A percentile compares a stretch with the other conserved stretches of the same genome.
These are phyloP conservation scores for Rhabdomys dilectus DNA, from an alignment of 2,113 vertebrate genomes.

Conservation along the genomic window DNA sequence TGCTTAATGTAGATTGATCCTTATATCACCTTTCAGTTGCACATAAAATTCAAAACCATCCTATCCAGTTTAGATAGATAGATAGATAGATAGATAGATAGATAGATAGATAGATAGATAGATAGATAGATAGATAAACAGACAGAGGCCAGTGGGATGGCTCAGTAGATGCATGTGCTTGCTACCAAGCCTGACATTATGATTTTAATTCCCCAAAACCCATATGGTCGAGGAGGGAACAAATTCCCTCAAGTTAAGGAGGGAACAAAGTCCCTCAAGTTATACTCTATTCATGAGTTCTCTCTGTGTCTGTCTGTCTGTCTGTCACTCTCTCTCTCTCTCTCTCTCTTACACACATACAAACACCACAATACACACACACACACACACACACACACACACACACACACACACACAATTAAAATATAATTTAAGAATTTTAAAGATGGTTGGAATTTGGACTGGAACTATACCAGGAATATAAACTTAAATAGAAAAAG, in stretches of 20 bases:
- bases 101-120: no score
- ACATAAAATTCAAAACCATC: conserved; percentile 18
- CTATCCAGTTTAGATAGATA: neutral
- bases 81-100: no score
- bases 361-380: neutral
- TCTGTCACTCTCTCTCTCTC: neutral
- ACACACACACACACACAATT: neutral
- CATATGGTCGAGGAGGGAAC: neutral
- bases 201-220: neutral
- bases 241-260: neutral
- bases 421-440: neutral
- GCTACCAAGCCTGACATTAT: neutral
- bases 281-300: neutral
- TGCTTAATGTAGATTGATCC: neutral
- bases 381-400: neutral
- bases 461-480: neutral
- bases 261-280: neutral
- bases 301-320: neutral
- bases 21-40: neutral
- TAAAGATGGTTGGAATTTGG: neutral
- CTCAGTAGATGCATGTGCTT: neutral
- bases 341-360: neutral
- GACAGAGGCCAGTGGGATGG: neutral
- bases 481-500: neutral
- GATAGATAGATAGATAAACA: no score